Base-by-base conservation (phyloP, 2,888 invertebrate genomes). In the Drosophila hamatofila region DNA sequence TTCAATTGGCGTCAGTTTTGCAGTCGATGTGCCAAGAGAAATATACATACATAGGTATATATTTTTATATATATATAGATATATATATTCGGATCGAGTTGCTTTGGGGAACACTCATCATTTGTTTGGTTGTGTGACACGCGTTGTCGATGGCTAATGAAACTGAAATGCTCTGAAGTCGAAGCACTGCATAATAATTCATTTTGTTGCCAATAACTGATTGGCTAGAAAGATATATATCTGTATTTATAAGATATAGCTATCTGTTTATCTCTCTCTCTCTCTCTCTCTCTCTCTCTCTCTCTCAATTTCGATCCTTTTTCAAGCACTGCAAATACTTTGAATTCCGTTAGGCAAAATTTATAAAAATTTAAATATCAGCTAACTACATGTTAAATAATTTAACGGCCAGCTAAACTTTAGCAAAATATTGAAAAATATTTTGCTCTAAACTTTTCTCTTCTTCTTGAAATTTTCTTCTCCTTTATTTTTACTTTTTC, bases 91-190 rank as follows among this genome's bases (percentile, higher is more conserved):
- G 12, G 30, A 39, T 48, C 14, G 48, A 11, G 37, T 12, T 16
- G 48, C 23, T 44, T 18, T 14, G 23, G 44, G 16, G 3, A 41
- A 21, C 66, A 56, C 25, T 68, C 60, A 70, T 70, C 69, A 69
- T 69, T 70, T 70, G 70, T 70, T 70, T 70, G 56, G 44, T 33
- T 56, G 21, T 59, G 8, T 30, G 68, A 68, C 59, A 49, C 16
- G 39, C 23, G 30, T 30, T 56, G 55, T 70, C 54, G 46, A 39
- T 48, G 54, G 9, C 70, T 70, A 70, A 70, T 68, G 69, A 70
- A 70, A 69, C 56, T 69, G 69, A 70, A 70, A 69, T 70, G 70
- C 51, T 11, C 14, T 49, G 69, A 70, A 54, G 55, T 67, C 42
- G 44, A 25, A 44, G 44, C 30, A 23, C 16, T 23, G 23, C 23